These are phyloP conservation scores for Troilus luridus DNA, from an alignment of 2,888 invertebrate species.

Conservation along the genomic window DNA sequence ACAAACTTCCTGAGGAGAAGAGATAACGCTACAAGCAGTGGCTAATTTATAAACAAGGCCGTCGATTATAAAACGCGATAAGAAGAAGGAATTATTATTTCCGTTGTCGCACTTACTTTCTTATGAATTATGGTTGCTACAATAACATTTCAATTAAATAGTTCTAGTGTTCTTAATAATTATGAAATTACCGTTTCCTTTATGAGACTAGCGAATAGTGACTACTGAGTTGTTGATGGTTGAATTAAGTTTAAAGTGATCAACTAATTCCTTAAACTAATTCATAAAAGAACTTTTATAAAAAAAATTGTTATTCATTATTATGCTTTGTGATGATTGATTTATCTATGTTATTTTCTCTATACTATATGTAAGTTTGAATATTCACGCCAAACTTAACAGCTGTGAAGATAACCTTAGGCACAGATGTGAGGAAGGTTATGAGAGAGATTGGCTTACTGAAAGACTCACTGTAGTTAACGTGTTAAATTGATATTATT, in stretches of 20 bases:
- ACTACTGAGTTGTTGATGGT: not conserved
- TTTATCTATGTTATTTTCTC: too few relatives aligned
- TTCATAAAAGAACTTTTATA: too few relatives aligned
- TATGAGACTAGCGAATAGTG: not conserved
- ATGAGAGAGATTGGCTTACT: too few relatives aligned
- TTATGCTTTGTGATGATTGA: too few relatives aligned
- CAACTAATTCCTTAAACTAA: too few relatives aligned
- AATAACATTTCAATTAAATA: not conserved
- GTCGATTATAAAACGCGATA: not conserved
- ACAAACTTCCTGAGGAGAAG: not conserved
- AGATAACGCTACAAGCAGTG: not conserved
- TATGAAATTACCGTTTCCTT: not conserved
- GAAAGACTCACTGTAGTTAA: too few relatives aligned
- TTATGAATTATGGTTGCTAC: not conserved
- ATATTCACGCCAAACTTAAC: too few relatives aligned
- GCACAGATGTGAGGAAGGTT: too few relatives aligned
- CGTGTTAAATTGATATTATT: too few relatives aligned
- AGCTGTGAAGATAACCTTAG: too few relatives aligned
- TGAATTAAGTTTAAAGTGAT: not conserved
- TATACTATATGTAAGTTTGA: too few relatives aligned
- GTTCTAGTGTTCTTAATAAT: not conserved
- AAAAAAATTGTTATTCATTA: too few relatives aligned
- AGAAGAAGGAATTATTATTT: constrained; percentile 3
- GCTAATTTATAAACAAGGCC: constrained; percentile 16
- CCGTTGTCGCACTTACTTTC: not conserved